Conservation (phyloP, 2,888 invertebrate species). For the Agrochola circellaris region DNA sequence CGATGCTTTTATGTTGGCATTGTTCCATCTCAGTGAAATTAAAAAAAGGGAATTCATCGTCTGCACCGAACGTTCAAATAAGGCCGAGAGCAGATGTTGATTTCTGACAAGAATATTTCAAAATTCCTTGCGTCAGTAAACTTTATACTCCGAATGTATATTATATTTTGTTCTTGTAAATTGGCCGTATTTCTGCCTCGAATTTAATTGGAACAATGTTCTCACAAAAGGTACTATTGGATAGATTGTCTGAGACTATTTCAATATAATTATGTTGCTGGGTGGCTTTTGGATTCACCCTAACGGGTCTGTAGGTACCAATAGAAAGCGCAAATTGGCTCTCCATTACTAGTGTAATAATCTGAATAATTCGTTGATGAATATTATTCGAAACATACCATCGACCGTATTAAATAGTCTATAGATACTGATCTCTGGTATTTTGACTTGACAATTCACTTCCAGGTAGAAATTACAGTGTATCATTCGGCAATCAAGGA, state of each 20-base stretch:
- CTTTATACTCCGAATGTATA: slow-evolving; percentile 17
- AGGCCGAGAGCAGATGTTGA: slow-evolving; percentile 47
- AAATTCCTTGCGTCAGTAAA: slow-evolving; percentile 12
- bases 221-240: not conserved
- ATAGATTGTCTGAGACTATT: slow-evolving; percentile 2
- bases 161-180: slow-evolving; percentile 26
- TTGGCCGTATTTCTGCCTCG: slow-evolving; percentile 2
- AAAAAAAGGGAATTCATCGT: slow-evolving; percentile 60
- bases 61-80: slow-evolving; percentile 51
- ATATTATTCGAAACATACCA: not conserved
- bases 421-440: not conserved
- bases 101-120: slow-evolving; percentile 30
- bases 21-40: slow-evolving; percentile 64
- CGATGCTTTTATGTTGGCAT: slow-evolving; percentile 60
- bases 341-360: too few species aligned
- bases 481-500: not conserved
- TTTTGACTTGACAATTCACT: not conserved
- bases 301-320: not conserved
- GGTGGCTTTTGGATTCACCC: slow-evolving; percentile 2
- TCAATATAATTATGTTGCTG: not conserved
- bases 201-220: slow-evolving; percentile 31
- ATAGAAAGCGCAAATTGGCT: not conserved
- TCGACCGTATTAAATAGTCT: not conserved
- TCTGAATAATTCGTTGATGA: not conserved
- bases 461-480: not conserved